These are phyloP conservation scores for Dallia pectoralis DNA, from an alignment of 2,797 vertebrate genomes.

Conservation along the genomic window DNA sequence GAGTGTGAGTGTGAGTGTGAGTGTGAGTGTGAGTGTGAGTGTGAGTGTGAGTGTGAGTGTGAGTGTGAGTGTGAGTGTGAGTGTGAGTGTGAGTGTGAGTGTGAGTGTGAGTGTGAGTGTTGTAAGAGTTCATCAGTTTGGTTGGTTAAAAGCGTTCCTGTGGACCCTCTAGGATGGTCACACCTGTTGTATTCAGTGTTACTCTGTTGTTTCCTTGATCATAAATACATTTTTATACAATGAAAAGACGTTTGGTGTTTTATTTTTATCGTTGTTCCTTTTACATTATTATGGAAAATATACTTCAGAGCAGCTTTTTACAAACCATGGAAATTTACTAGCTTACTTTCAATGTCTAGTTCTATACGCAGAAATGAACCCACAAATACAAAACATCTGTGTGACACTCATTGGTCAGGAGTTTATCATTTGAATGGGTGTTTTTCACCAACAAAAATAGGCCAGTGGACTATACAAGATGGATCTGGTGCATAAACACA, in stretches of 20 bases:
- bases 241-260: conserved; percentile 19
- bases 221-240: conserved; percentile 71
- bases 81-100: too few species aligned
- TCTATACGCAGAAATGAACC: background rate
- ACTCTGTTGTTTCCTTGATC: conserved; percentile 76
- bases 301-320: background rate
- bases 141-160: conserved; percentile 18
- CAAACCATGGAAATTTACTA: background rate
- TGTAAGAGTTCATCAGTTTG: conserved; percentile 61
- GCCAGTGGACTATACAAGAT: background rate
- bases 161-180: conserved; percentile 71
- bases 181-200: conserved; percentile 81
- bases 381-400: background rate
- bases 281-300: background rate
- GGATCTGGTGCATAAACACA: background rate
- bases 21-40: background rate
- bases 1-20: conserved; percentile 65
- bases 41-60: conserved; percentile 55
- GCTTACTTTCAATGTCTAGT: background rate
- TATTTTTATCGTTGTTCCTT: conserved; percentile 17
- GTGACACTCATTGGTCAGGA: background rate
- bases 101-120: conserved; percentile 63
- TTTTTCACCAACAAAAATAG: background rate
- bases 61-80: conserved; percentile 36
- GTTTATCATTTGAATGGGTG: background rate